phyloP scores from a whole-genome alignment of 2,113 vertebrate genomes.

The Trogon melanurus region DNA sequence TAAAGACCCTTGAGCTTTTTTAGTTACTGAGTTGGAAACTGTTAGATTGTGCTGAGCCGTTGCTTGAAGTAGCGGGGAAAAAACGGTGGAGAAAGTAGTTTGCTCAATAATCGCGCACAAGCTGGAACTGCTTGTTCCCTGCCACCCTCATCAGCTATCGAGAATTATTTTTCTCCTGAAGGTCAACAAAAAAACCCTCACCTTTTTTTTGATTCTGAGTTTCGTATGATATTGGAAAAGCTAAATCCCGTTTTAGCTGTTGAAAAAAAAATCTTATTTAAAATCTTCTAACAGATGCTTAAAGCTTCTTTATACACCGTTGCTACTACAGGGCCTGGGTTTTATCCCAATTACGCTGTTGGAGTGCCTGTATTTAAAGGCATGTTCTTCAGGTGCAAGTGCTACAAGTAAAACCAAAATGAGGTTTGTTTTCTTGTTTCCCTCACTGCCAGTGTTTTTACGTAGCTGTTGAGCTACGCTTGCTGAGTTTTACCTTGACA shows the following conservation, averaged over 20 bases:
- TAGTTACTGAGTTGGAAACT: neutral
- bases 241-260: neutral
- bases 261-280: neutral
- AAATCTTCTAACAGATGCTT: neutral
- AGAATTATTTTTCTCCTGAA: neutral
- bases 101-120: neutral
- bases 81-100: neutral
- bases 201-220: neutral
- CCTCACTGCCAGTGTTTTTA: neutral
- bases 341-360: neutral
- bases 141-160: neutral
- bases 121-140: neutral
- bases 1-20: neutral
- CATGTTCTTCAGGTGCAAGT: neutral
- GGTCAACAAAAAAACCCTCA: neutral
- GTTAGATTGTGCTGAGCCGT: neutral
- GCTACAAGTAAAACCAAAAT: neutral
- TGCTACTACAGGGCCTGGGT: neutral
- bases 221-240: neutral
- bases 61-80: neutral
- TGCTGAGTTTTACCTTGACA: conserved; percentile 10
- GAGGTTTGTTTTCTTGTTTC: conserved; percentile 21
- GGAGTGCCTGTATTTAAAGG: neutral
- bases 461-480: neutral
- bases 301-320: neutral